Base-by-base conservation (phyloP, 2,888 invertebrate species). In the Liodrosophila aerea region DNA sequence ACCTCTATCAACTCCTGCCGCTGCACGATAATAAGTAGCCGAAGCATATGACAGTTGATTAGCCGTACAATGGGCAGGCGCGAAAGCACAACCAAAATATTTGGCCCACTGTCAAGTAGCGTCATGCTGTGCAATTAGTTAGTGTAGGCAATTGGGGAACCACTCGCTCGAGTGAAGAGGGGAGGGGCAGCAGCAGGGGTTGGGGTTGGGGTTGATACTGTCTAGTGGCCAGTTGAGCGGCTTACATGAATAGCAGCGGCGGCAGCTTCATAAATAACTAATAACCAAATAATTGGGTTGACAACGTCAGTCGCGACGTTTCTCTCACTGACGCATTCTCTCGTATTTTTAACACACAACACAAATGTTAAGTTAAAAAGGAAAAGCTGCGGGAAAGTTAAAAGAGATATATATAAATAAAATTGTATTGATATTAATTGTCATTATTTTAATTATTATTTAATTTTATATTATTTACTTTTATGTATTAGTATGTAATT, bases 241-340 rank as follows among this genome's bases (percentile, higher is more conserved):
- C 73, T 69, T 73, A 52, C 45, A 43, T 51, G 56, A 73, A 72
- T 67, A 69, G 52, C 73, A 69, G 52, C 73, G 61, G 50, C 54
- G 31, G 47, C 60, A 47, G 61, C 69, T 64, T 60, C 56, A 76
- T 76, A 76, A 73, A 76, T 76, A 76, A 73, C 76, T 73, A 73
- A 73, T 73, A 76, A 68, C 51, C 73, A 73, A 73, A 73, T 76
- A 73, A 73, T 73, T 76, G 76, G 68, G 59, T 60, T 76, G 73
- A 60, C 76, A 67, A 49, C 50, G 54, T 68, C 57, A 57, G 36
- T 51, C 51, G 73, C 51, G 39, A 39, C 16, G 39, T 18, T 39
- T 18, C 22, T 22, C 22, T 22, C 22, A 4, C 22, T 5, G 5
- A 22, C 22, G 2, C 9, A 3, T 33, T 7, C 11, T 22, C 22